These are phyloP conservation scores for Mythimna lalbum DNA, from an alignment of 2,888 invertebrate genomes.

Conservation along the genomic window DNA sequence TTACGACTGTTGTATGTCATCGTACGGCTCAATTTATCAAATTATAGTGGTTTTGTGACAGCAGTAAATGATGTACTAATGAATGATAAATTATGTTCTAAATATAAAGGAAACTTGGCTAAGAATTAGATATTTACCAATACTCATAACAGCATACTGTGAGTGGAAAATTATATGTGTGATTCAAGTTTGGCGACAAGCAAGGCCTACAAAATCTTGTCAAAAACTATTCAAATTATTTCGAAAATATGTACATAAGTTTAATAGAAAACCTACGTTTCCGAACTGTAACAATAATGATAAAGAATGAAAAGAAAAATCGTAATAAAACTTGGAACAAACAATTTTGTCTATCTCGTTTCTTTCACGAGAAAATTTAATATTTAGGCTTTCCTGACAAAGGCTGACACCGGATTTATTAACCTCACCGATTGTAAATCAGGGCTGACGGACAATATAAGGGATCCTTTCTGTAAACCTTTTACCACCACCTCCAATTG, in stretches of 20 bases:
- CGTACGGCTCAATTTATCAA: constrained; percentile 12
- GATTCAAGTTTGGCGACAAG: background rate
- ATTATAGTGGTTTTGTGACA: constrained; percentile 35
- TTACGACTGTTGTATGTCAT: constrained; percentile 57
- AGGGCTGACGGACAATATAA: constrained; percentile 31
- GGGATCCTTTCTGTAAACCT: constrained; percentile 38
- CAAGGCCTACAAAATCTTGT: background rate
- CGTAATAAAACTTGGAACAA: constrained; percentile 14
- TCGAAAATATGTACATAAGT: background rate
- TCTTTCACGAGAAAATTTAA: constrained; percentile 39
- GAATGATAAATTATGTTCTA: constrained; percentile 37
- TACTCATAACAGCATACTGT: constrained; percentile 7
- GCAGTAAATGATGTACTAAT: constrained; percentile 49
- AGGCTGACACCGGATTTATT: constrained; percentile 53
- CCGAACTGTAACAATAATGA: constrained; percentile 17
- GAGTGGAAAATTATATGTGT: background rate
- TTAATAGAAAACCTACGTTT: background rate
- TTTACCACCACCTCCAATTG: constrained; percentile 33
- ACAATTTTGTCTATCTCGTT: constrained; percentile 17
- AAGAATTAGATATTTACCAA: constrained; percentile 21
- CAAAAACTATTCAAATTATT: background rate
- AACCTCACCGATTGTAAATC: constrained; percentile 49
- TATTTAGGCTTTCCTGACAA: constrained; percentile 38
- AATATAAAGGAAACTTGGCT: constrained; percentile 44
- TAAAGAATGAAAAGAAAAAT: constrained; percentile 10